Percentiles rank a stretch among this genome's conserved stretches.
Evolutionary conservation across 2,797 vertebrate genomes (phyloP).

Genomic region (Dryobates pubescens): DNA sequence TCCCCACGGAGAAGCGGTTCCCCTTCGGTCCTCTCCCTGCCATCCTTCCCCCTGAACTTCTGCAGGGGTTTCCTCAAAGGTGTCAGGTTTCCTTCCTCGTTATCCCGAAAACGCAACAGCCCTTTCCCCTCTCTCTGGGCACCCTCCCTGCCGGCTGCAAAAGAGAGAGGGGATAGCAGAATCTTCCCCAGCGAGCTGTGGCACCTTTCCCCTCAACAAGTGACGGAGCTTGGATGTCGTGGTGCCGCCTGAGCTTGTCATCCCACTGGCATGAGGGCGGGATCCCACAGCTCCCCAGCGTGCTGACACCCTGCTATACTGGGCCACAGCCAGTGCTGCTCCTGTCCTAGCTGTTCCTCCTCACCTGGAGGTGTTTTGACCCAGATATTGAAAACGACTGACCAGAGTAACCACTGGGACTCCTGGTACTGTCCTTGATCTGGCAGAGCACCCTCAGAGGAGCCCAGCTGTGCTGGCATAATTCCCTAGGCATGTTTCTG

Average conservation of each 20-base stretch:
- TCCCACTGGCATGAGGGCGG: background rate
- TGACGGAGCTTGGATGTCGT: background rate
- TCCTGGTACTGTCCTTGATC: background rate
- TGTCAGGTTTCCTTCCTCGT: background rate
- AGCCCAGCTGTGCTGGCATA: accelerated
- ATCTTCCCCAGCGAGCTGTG: background rate
- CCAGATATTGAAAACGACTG: background rate
- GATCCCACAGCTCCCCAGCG: background rate
- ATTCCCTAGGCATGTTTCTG: background rate
- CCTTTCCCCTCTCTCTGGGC: background rate
- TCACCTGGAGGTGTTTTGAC: background rate
- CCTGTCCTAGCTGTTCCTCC: background rate
- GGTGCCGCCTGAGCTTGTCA: background rate
- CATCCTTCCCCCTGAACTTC: background rate
- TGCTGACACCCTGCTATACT: accelerated
- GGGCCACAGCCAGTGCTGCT: background rate
- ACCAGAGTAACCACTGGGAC: background rate
- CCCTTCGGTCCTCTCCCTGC: background rate
- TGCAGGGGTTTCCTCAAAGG: background rate
- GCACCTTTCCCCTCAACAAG: background rate
- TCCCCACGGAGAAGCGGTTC: background rate
- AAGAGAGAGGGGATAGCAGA: background rate
- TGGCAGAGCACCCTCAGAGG: background rate
- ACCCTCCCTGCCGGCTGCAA: background rate
- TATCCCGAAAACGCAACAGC: background rate